Evolutionary conservation across 2,797 vertebrate genomes (phyloP), one percentile per base, ranked within the genome.

Genomic region (Hyperoplus lanceolatus): DNA sequence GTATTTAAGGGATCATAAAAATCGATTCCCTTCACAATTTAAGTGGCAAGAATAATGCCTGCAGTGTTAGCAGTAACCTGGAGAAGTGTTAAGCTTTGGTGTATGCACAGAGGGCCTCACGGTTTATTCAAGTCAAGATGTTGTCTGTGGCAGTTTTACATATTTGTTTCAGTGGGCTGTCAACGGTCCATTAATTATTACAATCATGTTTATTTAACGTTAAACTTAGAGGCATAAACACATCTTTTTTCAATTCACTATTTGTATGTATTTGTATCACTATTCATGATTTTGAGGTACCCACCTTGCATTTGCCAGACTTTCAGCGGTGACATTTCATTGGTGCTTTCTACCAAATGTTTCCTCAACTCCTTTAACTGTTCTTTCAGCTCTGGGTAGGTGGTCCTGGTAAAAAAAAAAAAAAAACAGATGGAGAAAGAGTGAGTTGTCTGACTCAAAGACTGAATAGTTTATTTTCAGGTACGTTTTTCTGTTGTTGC

Each of bases 261-360:
- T 29, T 29, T 29, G 29, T 29, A 29, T 29, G 29, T 50, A 60
- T 73, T 81, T 42, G 15, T 50, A 51, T 58, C 36, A 8, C 29
- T 29, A 3, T 29, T 29, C 29, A 29, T 29, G 29, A 29, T 18
- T 18, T 3, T 18, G 36, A 18, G 11, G 59, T 39, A 77, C 90
- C 62, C 90, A 98, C 98, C 98, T 97, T 99, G 98, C 87, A 99
- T 95, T 73, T 99, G 97, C 98, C 98, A 99, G 1, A 99, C 98
- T 95, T 99, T 99, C 67, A 99, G 93, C 53, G 98, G 98, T 1
- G 98, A 95, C 98, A 99, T 99, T 89, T 99, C 98, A 87, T 99
- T 99, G 83, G 98, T 99, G 88, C 98, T 99, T 93, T 99, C 98
- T 9, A 99, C 94, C 0, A 99, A 96, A 92, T 99, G 97, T 62